A percentile compares a stretch with the other conserved stretches of the same genome.
phyloP scores from a whole-genome alignment of 2,113 vertebrate genomes.

The Empidonax traillii region DNA sequence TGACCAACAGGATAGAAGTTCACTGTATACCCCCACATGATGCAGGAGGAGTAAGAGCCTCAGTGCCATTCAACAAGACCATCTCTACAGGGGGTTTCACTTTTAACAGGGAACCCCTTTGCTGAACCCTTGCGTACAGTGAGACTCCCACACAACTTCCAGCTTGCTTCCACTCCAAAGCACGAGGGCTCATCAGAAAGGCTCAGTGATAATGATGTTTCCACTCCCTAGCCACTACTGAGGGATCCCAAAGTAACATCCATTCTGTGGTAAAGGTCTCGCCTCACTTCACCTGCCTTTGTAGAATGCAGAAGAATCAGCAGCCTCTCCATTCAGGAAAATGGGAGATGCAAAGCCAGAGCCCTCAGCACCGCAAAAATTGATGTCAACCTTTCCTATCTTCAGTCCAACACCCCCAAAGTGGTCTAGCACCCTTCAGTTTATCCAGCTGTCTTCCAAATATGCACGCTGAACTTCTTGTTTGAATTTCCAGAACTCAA shows the following conservation, averaged over 20 bases:
- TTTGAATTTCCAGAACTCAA: neutral
- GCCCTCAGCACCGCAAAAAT: neutral
- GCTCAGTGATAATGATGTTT: neutral
- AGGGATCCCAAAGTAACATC: neutral
- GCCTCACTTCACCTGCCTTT: neutral
- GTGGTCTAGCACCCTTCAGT: neutral
- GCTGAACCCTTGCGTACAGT: neutral
- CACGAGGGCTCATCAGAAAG: neutral
- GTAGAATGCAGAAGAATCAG: neutral
- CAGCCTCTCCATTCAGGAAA: neutral
- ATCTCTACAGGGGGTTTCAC: neutral
- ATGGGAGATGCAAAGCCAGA: neutral
- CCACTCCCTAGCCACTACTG: neutral
- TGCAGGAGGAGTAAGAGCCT: neutral
- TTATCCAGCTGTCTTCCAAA: neutral
- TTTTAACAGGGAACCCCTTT: neutral
- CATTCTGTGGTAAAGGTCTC: neutral
- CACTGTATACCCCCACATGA: rapidly evolving
- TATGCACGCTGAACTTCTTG: rapidly evolving
- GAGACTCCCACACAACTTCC: neutral
- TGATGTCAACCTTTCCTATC: neutral
- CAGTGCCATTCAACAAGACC: neutral
- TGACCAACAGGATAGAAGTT: neutral
- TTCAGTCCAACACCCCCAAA: neutral
- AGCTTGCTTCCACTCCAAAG: neutral